Percentiles rank a stretch among this genome's conserved stretches.
These are phyloP conservation scores for Mesoligia furuncula DNA, from an alignment of 2,888 invertebrate genomes.

Conservation along the genomic window DNA sequence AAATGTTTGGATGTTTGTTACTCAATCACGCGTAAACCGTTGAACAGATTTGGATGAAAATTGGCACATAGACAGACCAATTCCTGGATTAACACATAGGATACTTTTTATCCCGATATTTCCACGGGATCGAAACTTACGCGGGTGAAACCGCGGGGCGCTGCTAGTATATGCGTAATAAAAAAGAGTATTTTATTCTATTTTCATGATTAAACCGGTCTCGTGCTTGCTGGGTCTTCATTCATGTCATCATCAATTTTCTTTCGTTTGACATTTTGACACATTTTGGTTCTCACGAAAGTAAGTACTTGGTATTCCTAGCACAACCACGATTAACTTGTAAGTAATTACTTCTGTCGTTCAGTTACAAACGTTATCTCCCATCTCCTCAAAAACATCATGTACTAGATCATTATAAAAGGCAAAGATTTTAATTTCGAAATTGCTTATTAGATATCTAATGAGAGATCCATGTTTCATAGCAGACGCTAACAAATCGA, in stretches of 20 bases:
- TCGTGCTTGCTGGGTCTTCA: not conserved
- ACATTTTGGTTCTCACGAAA: slow-evolving; percentile 17
- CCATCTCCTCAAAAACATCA: slow-evolving; percentile 29
- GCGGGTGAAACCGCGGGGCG: too few species aligned
- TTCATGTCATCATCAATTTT: not conserved
- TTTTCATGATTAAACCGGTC: not conserved
- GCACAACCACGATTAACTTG: slow-evolving; percentile 19
- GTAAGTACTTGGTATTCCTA: not conserved
- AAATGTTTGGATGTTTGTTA: too few species aligned
- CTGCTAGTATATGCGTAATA: too few species aligned
- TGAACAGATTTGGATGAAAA: too few species aligned
- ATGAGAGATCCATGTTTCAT: slow-evolving; percentile 44
- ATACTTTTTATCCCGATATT: too few species aligned
- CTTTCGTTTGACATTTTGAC: slow-evolving; percentile 9
- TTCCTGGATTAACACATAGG: too few species aligned
- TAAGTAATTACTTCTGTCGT: slow-evolving; percentile 42
- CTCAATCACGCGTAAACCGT: too few species aligned
- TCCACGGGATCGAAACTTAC: too few species aligned
- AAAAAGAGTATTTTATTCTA: not conserved
- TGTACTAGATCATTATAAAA: slow-evolving; percentile 32
- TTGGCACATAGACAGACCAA: too few species aligned
- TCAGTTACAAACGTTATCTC: slow-evolving; percentile 21
- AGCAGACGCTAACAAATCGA: slow-evolving; percentile 56
- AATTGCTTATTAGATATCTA: slow-evolving; percentile 45
- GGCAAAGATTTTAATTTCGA: slow-evolving; percentile 42